Conservation (phyloP, 2,888 invertebrate species). For the Tinea semifulvella region DNA sequence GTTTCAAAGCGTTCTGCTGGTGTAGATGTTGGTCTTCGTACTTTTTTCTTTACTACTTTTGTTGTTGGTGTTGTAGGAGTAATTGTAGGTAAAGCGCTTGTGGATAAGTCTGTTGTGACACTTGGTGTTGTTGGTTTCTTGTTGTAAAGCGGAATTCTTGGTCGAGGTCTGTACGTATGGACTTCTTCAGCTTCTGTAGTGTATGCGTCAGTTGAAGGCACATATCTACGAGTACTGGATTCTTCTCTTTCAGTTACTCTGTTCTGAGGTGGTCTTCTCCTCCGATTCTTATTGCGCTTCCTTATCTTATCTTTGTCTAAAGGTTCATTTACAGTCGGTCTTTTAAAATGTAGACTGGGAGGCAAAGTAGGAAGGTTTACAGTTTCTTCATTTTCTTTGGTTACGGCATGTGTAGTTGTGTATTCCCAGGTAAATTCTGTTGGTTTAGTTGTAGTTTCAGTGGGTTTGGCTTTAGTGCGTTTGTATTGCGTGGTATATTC, state of each 20-base stretch:
- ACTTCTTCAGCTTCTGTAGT: conserved; percentile 39
- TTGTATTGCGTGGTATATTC: conserved; percentile 33
- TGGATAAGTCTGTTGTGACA: conserved; percentile 52
- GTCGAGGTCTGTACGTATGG: conserved; percentile 45
- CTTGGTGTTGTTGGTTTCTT: conserved; percentile 48
- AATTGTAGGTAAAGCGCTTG: conserved; percentile 54
- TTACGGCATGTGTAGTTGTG: conserved; percentile 31
- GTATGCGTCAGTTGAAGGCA: conserved; percentile 32
- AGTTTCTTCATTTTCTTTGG: conserved; percentile 25
- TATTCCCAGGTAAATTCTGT: conserved; percentile 20
- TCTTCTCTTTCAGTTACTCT: conserved; percentile 37
- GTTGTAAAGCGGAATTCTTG: conserved; percentile 35
- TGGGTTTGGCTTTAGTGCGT: conserved; percentile 46
- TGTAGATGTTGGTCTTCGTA: conserved; percentile 42
- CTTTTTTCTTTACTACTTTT: conserved; percentile 45
- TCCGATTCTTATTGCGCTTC: conserved; percentile 54
- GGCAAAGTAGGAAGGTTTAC: conserved; percentile 55
- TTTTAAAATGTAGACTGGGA: conserved; percentile 54
- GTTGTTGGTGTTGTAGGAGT: conserved; percentile 53
- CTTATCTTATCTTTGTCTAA: conserved; percentile 46
- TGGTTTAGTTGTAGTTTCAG: conserved; percentile 25
- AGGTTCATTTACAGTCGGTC: conserved; percentile 34
- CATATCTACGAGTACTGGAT: conserved; percentile 29
- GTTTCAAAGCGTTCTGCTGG: conserved; percentile 42
- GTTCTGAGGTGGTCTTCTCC: conserved; percentile 48